These are phyloP conservation scores for Dufourea novaeangliae DNA, from an alignment of 1,140 invertebrate species.

Conservation along the genomic window DNA sequence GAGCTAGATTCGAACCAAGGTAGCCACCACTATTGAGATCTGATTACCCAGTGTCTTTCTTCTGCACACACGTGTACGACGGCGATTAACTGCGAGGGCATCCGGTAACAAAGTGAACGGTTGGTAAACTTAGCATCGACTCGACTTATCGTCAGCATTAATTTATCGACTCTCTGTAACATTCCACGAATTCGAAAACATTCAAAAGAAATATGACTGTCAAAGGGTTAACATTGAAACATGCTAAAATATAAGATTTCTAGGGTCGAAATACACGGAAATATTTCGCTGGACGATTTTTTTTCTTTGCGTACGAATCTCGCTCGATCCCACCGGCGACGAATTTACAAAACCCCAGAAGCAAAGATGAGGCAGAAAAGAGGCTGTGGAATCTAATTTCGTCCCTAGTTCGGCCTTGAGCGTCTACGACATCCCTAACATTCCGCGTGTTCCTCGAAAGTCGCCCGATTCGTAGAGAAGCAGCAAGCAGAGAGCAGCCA, in stretches of 20 bases:
- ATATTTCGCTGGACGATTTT: not conserved
- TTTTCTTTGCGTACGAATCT: not conserved
- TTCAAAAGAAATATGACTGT: no score
- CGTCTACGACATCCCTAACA: slow-evolving; percentile 39
- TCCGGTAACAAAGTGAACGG: not conserved
- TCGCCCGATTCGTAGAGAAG: slow-evolving; percentile 3
- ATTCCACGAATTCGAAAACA: no score
- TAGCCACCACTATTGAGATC: no score
- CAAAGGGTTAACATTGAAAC: no score
- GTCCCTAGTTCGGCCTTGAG: slow-evolving; percentile 43
- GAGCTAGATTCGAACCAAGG: not conserved
- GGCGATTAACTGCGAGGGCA: not conserved
- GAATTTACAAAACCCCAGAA: not conserved
- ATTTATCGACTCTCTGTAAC: no score
- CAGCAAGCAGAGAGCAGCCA: no score
- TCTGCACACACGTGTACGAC: not conserved
- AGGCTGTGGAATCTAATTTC: slow-evolving; percentile 35
- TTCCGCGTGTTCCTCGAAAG: slow-evolving; percentile 20
- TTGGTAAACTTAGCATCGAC: not conserved
- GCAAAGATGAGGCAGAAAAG: slow-evolving; percentile 22
- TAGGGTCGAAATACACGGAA: not conserved
- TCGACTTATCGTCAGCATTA: not conserved
- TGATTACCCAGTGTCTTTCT: no score
- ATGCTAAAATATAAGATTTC: no score
- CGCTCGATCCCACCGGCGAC: not conserved